These are phyloP conservation scores for Ophion obscuratus DNA, from an alignment of 2,888 invertebrate genomes.

Conservation along the genomic window DNA sequence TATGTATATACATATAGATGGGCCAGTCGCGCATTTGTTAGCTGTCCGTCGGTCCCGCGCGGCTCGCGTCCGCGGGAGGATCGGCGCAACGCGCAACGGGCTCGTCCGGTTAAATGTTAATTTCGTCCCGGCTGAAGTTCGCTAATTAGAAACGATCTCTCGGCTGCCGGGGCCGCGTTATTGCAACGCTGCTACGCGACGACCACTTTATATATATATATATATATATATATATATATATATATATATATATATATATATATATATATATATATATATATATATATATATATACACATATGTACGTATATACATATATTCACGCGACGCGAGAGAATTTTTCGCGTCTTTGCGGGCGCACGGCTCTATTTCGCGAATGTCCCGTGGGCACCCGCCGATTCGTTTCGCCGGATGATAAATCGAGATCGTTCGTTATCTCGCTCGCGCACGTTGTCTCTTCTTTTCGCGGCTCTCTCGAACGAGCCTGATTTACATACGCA, in stretches of 20 bases:
- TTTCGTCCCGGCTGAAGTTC: constrained; percentile 77
- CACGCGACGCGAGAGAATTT: neutral
- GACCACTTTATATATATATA: constrained; percentile 29
- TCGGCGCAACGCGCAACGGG: constrained; percentile 57
- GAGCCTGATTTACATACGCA: too few species aligned
- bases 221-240: too few species aligned
- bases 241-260: constrained; percentile 12
- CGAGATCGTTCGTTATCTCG: constrained; percentile 73
- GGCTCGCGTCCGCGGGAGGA: constrained; percentile 52
- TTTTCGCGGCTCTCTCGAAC: neutral
- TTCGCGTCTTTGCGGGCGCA: constrained; percentile 52
- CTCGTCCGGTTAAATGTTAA: constrained; percentile 80
- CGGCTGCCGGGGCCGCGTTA: constrained; percentile 59
- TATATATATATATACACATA: too few species aligned
- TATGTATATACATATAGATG: constrained; percentile 47
- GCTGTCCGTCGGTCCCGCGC: constrained; percentile 75
- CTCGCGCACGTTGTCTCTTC: constrained; percentile 62
- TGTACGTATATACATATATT: too few species aligned
- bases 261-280: neutral
- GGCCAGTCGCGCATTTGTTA: constrained; percentile 75
- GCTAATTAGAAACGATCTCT: constrained; percentile 80
- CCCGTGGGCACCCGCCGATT: constrained; percentile 64
- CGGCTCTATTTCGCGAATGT: constrained; percentile 73
- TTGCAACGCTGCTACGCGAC: constrained; percentile 37
- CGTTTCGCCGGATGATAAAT: constrained; percentile 73